Base-by-base conservation (phyloP, 1,140 invertebrate genomes). In the Meteorus sp. region DNA sequence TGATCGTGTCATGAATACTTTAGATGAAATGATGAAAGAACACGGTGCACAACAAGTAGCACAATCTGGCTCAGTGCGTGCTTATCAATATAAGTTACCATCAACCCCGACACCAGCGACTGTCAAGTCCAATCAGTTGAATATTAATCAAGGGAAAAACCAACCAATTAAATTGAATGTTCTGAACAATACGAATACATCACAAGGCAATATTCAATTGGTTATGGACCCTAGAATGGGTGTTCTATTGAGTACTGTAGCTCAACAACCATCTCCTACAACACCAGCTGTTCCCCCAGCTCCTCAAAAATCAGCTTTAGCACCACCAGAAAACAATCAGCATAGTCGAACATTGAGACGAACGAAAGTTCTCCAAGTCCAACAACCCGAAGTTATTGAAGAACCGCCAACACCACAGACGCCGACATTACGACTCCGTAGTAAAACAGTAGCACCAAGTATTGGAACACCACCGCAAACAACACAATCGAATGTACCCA, bases 171-270 rank as follows among this genome's bases (percentile, higher is more conserved):
- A 79, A 47, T 48, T 79, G 2, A 79, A 77, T 53, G 73, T 80
- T 60, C 22, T 76, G 31, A 79, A 78, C 54, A 79, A 73, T 59
- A 9, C 73, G 3, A 72, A 65, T 59, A 27, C 59, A 17, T 47
- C 69, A 41, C 78, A 78, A 65, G 68, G 77, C 37, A 80, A 80
- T 48, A 75, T 80, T 59, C 82, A 84, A 56, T 67, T 84, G 25
- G 77, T 85, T 3, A 81, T 84, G 73, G 82, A 84, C 73, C 77
- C 81, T 35, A 61, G 80, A 45, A 73, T 80, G 58, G 82, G 82
- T 53, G 67, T 82, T 2, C 74, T 84, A 60, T 68, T 84, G 27
- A 81, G 81, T 29, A 65, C 78, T 41, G 75, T 81, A 27, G 66
- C 74, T 41, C 75, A 72, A 31, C 50, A 67, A n/a, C 72, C 27